Evolutionary conservation across 2,113 vertebrate species (phyloP), one percentile per base, ranked within the genome.

Genomic region (Ammodytes marinus): DNA sequence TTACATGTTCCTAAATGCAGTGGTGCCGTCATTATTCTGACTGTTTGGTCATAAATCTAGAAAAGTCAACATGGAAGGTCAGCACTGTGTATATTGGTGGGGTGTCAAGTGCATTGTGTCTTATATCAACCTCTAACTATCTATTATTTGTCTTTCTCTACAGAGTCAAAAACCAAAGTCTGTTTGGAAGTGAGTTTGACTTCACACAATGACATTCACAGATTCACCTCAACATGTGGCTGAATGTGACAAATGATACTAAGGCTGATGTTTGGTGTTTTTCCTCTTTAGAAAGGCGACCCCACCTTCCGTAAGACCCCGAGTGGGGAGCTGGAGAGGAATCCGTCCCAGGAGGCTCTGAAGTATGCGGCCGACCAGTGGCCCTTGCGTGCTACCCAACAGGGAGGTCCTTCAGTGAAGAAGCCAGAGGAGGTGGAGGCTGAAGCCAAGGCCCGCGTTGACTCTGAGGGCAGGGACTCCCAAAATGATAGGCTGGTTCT

Each of bases 341-440:
- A 40, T 4, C 37, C 74, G 4, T 77, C 73, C 1, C 14, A 17
- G 19, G 83, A 86, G 45, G 69, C 79, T n/a, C 45, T 0, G 55
- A 17, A 2, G 0, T 3, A 12, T 3, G 0, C 0, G 0, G n/a
- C 37, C 0, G 0, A 1, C 3, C 5, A 0, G 3, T 0, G 0
- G 27, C 4, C n/a, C 14, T 35, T 13, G 27, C 15, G 4, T 1
- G 45, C 14, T 40, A 4, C 46, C 54, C 7, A 0, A 50, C 35
- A 2, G 0, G 4, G 17, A 68, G 12, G 42, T 53, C 40, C 19
- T 70, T 10, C n/a, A 1, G 15, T 19, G 42, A 83, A 73, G 47
- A 50, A 8, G 13, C 43, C 27, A 8, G 6, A 70, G 4, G 76
- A 84, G 15, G 64, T 69, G 57, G 45, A 58, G 57, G 76, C 69